Evolutionary conservation across 2,113 vertebrate genomes (phyloP), one percentile per base, ranked within the genome.

Genomic region (Labeo rohita): DNA sequence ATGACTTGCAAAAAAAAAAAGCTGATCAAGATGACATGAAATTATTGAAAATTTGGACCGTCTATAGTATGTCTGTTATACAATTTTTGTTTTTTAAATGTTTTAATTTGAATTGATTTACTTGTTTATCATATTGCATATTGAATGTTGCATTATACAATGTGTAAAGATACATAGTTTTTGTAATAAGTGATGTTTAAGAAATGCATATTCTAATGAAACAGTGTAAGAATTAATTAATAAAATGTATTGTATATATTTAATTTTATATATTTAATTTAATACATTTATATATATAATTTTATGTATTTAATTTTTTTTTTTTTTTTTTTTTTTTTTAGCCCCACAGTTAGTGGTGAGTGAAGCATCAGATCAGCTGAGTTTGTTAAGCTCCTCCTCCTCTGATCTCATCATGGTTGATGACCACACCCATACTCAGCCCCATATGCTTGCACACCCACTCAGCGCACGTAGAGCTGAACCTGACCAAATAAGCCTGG

Each of bases 401-500:
- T 85, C 84, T 83, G 90, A 91, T 54, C 54, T 83, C 61, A 74
- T 83, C 52, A 63, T 80, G 76, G 28, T 86, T 68, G 88, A 83
- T 34, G 80, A 80, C 16, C 84, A 88, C 75, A 15, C 86, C n/a
- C 61, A 89, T 36, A 1, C 47, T n/a, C 89, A 85, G 45, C n/a
- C 85, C 2, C 89, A 80, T 16, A 21, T 85, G 0, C 66, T 81
- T 43, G 8, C 75, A 34, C 81, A 86, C 63, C 56, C 83, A 16
- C 87, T 47, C n/a, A 47, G 49, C 56, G 9, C 87, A 2, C 81
- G 82, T 18, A 83, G 85, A 68, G 18, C 85, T 1, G 98, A 99
- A 89, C 96, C 96, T 0, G 98, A 99, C 91, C 97, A 97, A 87
- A 97, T 97, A 94, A 98, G 97, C 89, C 92, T 99, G 84, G 97